Evolutionary conservation across 2,797 vertebrate species (phyloP).

Genomic region (Xyrichtys novacula): DNA sequence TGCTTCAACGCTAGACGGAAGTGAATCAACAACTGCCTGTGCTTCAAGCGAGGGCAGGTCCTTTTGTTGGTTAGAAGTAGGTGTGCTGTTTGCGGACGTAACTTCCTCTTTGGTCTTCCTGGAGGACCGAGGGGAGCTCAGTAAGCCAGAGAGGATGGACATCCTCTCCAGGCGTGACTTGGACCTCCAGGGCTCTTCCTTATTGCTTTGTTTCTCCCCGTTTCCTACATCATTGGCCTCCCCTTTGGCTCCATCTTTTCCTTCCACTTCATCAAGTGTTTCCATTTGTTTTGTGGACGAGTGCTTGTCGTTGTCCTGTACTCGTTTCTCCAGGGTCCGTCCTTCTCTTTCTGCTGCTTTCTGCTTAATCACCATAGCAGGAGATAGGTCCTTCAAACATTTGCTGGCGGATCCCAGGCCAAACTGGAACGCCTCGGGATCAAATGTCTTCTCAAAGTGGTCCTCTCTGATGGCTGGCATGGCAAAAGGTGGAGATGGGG

Average conservation of each 20-base stretch:
- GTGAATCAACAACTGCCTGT: constrained; percentile 27
- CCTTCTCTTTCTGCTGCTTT: constrained; percentile 84
- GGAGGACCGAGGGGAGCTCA: constrained; percentile 72
- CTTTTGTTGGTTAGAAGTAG: constrained; percentile 39
- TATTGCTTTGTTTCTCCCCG: constrained; percentile 64
- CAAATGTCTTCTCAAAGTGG: constrained; percentile 90
- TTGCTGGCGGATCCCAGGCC: constrained; percentile 88
- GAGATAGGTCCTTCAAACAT: constrained; percentile 80
- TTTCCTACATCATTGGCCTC: constrained; percentile 49
- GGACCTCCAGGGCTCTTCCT: constrained; percentile 78
- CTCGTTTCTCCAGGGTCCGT: constrained; percentile 79
- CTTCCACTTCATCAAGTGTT: constrained; percentile 70
- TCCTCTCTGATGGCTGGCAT: constrained; percentile 97
- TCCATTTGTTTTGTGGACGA: constrained; percentile 50
- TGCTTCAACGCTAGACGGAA: constrained; percentile 46
- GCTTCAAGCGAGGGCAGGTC: constrained; percentile 27
- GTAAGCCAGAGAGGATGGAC: constrained; percentile 90
- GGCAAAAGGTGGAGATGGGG: constrained; percentile 85
- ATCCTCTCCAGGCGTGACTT: constrained; percentile 91
- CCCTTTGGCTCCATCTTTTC: constrained; percentile 67
- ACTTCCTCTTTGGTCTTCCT: constrained; percentile 64
- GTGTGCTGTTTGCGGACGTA: constrained; percentile 29
- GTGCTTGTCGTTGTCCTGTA: constrained; percentile 12
- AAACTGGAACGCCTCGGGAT: constrained; percentile 90
- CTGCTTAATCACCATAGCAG: constrained; percentile 88